Evolutionary conservation across 2,888 invertebrate species (phyloP), one percentile per base, ranked within the genome.

Genomic region (Tiliacea aurago): DNA sequence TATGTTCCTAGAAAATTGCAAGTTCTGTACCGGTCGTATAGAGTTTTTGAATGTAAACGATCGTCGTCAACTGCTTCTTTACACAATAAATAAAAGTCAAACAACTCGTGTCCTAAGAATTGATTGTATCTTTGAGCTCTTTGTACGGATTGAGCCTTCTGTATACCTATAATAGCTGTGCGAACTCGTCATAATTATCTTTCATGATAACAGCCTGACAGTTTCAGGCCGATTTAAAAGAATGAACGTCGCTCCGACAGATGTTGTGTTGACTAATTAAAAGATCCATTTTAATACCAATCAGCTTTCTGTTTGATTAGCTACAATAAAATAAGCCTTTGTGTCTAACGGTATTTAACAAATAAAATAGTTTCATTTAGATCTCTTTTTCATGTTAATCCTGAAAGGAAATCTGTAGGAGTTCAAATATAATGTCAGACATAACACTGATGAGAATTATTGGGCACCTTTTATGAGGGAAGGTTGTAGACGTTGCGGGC

Each of bases 141-240:
- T 56, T 49, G 33, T 56, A 28, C 33, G 33, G 53, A 53, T 4
- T 73, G 73, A 47, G 13, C 47, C 73, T 78, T 67, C 63, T 78
- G 59, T 37, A 9, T 13, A 4, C 7, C 37, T 13, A n/a, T n/a
- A n/a, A n/a, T n/a, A 15, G 53, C 47, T 78, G 33, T 49, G 37
- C 2, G 9, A 58, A 55, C 37, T 64, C n/a, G n/a, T n/a, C 33
- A n/a, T 74, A 58, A 74, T n/a, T 79, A 74, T 78, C 75, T 71
- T 69, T 76, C 76, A 63, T 62, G 80, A 71, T 70, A 80, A 77
- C 72, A 67, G 58, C 28, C 61, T 58, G 77, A 73, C 70, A 78
- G 59, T 74, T 80, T 80, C 75, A 80, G 79, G 66, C 67, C 64
- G 66, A 80, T 80, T 75, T 80, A 64, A 70, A 79, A 74, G 66